These are phyloP conservation scores for Heliangelus exortis DNA, from an alignment of 2,797 vertebrate species.

Conservation along the genomic window DNA sequence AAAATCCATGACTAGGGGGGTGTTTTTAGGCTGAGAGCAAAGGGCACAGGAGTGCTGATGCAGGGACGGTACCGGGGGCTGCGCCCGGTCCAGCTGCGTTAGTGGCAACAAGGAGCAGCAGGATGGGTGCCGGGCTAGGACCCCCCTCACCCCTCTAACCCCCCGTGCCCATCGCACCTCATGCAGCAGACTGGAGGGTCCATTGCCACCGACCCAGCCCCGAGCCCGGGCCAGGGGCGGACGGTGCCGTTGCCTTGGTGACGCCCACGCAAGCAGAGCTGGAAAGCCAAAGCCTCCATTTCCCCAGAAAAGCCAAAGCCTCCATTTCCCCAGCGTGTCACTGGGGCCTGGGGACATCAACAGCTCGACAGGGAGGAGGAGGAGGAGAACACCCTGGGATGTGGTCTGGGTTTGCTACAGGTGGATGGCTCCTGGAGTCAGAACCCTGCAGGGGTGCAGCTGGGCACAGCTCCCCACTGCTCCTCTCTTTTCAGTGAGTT, in stretches of 20 bases:
- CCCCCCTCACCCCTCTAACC: no score
- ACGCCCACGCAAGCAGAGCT: slow-evolving; percentile 51
- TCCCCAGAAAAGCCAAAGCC: not conserved
- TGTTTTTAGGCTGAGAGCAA: not conserved
- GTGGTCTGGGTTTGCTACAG: rapidly evolving
- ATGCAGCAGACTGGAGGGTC: rapidly evolving
- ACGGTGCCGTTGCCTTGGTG: slow-evolving; percentile 50
- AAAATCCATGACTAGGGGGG: rapidly evolving
- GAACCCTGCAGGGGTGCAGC: not conserved
- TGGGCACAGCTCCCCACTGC: rapidly evolving
- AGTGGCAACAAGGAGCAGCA: not conserved
- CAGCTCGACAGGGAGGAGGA: not conserved
- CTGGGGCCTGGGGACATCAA: not conserved
- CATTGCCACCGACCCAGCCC: no score
- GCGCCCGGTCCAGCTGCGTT: rapidly evolving
- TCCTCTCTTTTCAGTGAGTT: not conserved
- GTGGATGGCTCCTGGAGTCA: rapidly evolving
- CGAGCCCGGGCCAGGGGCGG: not conserved
- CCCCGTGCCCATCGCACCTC: rapidly evolving
- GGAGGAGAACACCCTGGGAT: rapidly evolving
- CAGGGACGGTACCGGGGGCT: rapidly evolving
- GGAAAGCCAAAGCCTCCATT: slow-evolving; percentile 24
- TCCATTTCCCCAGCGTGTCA: not conserved
- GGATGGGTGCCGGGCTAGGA: rapidly evolving
- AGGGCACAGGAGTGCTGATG: rapidly evolving